Conservation (phyloP, 2,888 invertebrate genomes). For the Limnephilus auricula region DNA sequence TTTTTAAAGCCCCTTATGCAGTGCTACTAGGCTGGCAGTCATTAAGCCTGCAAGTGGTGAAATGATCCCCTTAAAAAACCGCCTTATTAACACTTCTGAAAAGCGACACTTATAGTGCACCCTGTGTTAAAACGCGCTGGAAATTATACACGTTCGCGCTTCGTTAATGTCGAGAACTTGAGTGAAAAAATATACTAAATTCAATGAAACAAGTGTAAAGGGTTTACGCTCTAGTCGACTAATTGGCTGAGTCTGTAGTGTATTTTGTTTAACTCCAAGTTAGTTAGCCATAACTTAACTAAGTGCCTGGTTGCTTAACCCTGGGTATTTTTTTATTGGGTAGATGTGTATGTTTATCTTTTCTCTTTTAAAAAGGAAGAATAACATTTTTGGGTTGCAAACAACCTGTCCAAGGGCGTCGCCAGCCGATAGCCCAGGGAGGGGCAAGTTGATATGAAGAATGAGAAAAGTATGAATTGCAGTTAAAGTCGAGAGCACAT, state of each 20-base stretch:
- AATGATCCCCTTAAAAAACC: not conserved
- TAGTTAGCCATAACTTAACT: not conserved
- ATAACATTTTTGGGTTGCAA: no score
- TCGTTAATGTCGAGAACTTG: not conserved
- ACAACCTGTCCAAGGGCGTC: no score
- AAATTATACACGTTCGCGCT: slow-evolving; percentile 10
- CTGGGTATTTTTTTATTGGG: not conserved
- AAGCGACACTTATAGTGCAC: not conserved
- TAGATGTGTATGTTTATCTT: no score
- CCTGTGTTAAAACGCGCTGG: not conserved
- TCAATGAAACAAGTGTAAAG: not conserved
- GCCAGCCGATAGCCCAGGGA: no score
- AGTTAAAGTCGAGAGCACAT: no score
- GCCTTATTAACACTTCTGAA: slow-evolving; percentile 9
- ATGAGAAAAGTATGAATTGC: no score
- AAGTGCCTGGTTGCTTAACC: not conserved
- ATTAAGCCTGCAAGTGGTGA: slow-evolving; percentile 3
- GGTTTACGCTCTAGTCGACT: not conserved
- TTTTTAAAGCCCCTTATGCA: not conserved
- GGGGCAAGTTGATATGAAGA: no score
- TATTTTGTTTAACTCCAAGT: not conserved
- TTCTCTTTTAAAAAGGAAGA: no score
- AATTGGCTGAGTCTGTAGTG: not conserved
- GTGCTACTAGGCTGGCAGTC: not conserved
- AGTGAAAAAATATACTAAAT: not conserved